Conservation (phyloP, 2,113 vertebrate genomes). For the Lanius ludovicianus region DNA sequence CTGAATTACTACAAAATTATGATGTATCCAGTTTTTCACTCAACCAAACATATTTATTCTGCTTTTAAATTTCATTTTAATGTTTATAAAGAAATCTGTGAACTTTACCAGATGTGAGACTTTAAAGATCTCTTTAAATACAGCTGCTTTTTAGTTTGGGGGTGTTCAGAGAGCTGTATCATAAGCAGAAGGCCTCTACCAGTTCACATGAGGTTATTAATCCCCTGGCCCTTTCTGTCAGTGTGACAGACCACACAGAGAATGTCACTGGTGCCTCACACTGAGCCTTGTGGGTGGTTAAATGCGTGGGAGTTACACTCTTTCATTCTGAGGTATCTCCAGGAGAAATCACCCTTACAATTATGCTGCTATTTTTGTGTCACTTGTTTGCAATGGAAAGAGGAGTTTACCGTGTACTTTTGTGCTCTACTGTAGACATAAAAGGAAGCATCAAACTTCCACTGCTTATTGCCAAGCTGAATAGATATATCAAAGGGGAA, state of each 20-base stretch:
- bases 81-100: not conserved
- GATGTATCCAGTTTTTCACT: not conserved
- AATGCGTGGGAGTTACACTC: not conserved
- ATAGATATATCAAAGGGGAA: conserved; percentile 50
- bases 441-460: conserved; percentile 65
- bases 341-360: conserved; percentile 36
- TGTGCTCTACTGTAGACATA: conserved; percentile 26
- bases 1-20: not conserved
- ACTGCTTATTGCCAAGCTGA: conserved; percentile 44
- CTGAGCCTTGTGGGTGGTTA: not conserved
- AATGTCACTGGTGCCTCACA: not conserved
- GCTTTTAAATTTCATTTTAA: not conserved
- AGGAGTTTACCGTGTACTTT: conserved; percentile 52
- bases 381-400: not conserved
- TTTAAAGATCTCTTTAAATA: not conserved
- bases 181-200: not conserved
- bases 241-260: not conserved
- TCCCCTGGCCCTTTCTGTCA: not conserved
- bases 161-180: not conserved
- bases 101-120: not conserved
- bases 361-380: conserved; percentile 1
- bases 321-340: not conserved
- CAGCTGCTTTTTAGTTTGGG: not conserved
- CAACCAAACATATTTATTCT: not conserved
- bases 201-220: not conserved